Conservation (phyloP, 2,113 vertebrate species). For the Oreochromis aureus region DNA sequence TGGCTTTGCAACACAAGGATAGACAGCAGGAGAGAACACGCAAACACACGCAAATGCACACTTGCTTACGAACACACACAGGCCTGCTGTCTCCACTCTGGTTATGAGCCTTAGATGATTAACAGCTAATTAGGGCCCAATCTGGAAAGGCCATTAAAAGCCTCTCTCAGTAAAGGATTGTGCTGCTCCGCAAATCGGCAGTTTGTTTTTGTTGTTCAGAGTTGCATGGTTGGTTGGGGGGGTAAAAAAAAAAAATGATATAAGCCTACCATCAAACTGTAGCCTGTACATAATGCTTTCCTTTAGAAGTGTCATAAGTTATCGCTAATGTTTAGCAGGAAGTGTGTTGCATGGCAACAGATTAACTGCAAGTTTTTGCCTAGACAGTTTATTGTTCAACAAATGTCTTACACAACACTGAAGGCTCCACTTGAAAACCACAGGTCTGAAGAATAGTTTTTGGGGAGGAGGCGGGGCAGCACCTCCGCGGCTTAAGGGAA, state of each 20-base stretch:
- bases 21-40: conserved; percentile 57
- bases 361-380: neutral
- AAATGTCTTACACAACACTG: neutral
- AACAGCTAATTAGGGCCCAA: conserved; percentile 79
- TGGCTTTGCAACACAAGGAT: conserved; percentile 61
- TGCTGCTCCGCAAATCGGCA: conserved; percentile 52
- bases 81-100: conserved; percentile 63
- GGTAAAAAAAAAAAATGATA: neutral
- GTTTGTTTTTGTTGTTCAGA: conserved; percentile 53
- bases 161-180: conserved; percentile 64
- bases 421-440: conserved; percentile 9
- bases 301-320: conserved; percentile 3
- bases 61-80: conserved; percentile 27
- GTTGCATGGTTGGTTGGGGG: neutral
- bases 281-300: conserved; percentile 15
- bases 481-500: neutral
- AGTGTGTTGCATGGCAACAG: conserved; percentile 1
- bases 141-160: conserved; percentile 72
- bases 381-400: neutral
- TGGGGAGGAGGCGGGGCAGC: conserved; percentile 13
- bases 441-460: conserved; percentile 26
- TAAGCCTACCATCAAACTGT: conserved; percentile 25
- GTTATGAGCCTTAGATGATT: conserved; percentile 78
- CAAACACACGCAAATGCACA: conserved; percentile 38
- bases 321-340: conserved; percentile 10